A percentile compares a stretch with the other conserved stretches of the same genome.
Conservation (phyloP, 64 coral and sea anemone genomes). For the Trachythela sp. region DNA sequence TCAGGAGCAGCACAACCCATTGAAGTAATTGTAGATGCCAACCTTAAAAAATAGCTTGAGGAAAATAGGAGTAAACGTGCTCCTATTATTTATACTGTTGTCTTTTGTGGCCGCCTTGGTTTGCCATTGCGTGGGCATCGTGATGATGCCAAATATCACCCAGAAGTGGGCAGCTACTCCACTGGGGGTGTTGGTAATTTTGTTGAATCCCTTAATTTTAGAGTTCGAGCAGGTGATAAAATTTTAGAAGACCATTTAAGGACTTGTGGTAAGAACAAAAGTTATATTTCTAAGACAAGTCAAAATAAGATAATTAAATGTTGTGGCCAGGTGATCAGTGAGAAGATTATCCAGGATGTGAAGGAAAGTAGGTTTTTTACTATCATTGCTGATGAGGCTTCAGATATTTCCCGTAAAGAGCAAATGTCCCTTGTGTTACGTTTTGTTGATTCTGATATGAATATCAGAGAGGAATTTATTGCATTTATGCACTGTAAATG, state of each 20-base stretch:
- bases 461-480: slow-evolving; percentile 7
- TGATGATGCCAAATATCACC: neutral
- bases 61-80: neutral
- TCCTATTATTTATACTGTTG: neutral
- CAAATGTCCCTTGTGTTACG: slow-evolving; percentile 23
- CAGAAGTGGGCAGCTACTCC: neutral
- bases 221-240: slow-evolving; percentile 27
- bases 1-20: neutral
- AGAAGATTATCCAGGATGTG: neutral
- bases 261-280: neutral
- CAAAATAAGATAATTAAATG: slow-evolving; percentile 33
- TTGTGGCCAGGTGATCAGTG: neutral
- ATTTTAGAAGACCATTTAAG: slow-evolving; percentile 12
- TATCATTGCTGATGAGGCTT: slow-evolving; percentile 28
- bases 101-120: slow-evolving; percentile 4
- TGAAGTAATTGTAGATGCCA: neutral
- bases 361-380: slow-evolving; percentile 24
- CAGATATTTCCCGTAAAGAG: slow-evolving; percentile 24
- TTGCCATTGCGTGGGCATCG: neutral
- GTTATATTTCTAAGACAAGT: slow-evolving; percentile 28
- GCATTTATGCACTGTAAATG: slow-evolving; percentile 1
- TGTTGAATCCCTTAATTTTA: slow-evolving; percentile 30
- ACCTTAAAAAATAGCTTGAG: neutral
- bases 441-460: slow-evolving; percentile 18
- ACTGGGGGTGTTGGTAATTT: slow-evolving; percentile 21